phyloP scores from a whole-genome alignment of 1,140 invertebrate genomes.

The Ceratitis capitata region DNA sequence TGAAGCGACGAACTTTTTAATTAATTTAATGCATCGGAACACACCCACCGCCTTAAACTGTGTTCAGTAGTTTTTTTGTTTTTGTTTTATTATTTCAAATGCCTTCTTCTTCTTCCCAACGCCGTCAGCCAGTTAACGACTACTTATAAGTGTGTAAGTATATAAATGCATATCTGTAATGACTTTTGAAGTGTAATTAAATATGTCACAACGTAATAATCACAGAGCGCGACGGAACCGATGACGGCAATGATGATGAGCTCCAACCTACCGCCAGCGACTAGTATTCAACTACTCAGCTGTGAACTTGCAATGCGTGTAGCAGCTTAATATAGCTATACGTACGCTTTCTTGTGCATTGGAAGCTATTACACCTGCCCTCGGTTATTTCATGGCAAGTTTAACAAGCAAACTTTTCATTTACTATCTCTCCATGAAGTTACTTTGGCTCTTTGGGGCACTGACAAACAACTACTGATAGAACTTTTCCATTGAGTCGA shows the following conservation, averaged over 20 bases:
- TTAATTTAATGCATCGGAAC: conserved; percentile 25
- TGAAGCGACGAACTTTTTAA: conserved; percentile 29
- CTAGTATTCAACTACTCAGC: no score
- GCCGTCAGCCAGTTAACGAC: not conserved
- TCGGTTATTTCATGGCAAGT: conserved; percentile 34
- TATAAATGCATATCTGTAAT: not conserved
- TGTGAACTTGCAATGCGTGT: no score
- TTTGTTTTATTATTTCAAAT: no score
- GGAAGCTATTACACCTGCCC: not conserved
- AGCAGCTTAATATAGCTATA: not conserved
- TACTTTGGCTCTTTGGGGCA: conserved; percentile 33
- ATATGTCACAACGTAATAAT: conserved; percentile 37
- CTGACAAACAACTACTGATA: conserved; percentile 29
- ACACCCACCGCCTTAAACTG: not conserved
- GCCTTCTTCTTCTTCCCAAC: not conserved
- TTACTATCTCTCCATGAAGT: conserved; percentile 33
- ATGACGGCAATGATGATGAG: not conserved
- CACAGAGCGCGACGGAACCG: not conserved
- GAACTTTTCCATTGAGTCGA: conserved; percentile 34
- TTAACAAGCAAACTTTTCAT: conserved; percentile 38
- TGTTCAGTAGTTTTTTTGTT: not conserved
- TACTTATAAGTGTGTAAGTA: not conserved
- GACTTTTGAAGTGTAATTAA: conserved; percentile 30
- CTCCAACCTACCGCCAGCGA: no score
- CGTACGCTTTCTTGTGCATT: not conserved